Base-by-base conservation (phyloP, 2,888 invertebrate genomes). In the Mimachlamys varia region DNA sequence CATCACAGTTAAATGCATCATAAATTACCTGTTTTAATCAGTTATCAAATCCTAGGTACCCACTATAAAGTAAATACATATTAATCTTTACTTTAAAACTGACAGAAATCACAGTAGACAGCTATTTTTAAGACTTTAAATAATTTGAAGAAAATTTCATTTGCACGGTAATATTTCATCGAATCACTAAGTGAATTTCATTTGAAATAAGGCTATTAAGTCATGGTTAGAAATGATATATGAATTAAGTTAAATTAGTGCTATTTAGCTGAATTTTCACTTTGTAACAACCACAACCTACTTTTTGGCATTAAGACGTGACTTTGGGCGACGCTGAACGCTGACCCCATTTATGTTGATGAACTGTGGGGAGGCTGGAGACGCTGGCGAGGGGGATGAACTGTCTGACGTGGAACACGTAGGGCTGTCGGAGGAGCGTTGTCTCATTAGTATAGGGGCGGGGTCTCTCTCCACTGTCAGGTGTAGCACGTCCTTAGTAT, bases 391-490 rank as follows among this genome's bases (percentile, higher is more conserved):
- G 33, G 88, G 44, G 27, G 55, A 88, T 27, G 53, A 88, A 27
- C 88, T 88, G 15, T 50, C 55, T 7, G 89, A 62, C 5, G 38
- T 7, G 38, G 37, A 44, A 15, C 55, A 33, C 22, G 22, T 58
- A 33, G 89, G 38, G 27, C n/a, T 53, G 33, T 44, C 37, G 12
- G 89, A 22, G 22, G 38, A 44, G 44, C 44, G 3, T 13, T 49
- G 89, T 22, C 90, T 55, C 10, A 93, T 93, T 88, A 98, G 97
- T n/a, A n/a, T n/a, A 76, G 98, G 97, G 93, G 98, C 98, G 17
- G 99, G 98, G 96, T 98, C 98, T 96, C 98, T 98, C 96, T 99
- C 99, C 95, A 99, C 98, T 4, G 98, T 99, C 92, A 99, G 97
- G 98, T 98, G 97, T 88, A 97, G 92, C 17, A 95, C 92, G 89